phyloP scores from a whole-genome alignment of 1,140 invertebrate species.

The Helicoverpa armigera region DNA sequence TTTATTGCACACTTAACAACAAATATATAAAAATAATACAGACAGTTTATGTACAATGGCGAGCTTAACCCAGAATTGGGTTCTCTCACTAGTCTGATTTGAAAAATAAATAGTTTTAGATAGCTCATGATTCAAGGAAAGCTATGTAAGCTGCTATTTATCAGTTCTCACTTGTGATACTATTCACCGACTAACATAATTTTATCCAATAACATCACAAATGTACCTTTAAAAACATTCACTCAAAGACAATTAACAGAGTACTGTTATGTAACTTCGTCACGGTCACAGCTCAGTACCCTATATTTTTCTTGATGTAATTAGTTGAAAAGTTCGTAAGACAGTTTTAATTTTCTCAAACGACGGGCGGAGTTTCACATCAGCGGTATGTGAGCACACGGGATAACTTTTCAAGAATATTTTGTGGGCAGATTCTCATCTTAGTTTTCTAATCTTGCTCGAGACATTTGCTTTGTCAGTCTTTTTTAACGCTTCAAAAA shows the following conservation, averaged over 20 bases:
- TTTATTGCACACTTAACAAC: no score
- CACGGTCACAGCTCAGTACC: neutral
- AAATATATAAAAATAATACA: no score
- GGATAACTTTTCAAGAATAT: constrained; percentile 6
- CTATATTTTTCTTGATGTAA: constrained; percentile 46
- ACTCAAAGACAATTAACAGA: neutral
- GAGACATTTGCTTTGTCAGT: neutral
- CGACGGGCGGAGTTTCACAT: constrained; percentile 26
- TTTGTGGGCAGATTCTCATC: neutral
- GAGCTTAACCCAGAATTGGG: no score
- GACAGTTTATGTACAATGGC: no score
- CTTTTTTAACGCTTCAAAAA: neutral
- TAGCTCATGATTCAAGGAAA: no score
- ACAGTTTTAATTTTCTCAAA: constrained; percentile 40
- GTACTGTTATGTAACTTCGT: neutral
- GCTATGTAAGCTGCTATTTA: no score
- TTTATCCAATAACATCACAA: no score
- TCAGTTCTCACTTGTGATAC: no score
- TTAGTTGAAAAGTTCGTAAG: constrained; percentile 29
- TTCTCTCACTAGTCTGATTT: no score
- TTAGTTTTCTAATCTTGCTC: constrained; percentile 6
- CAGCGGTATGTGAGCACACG: constrained; percentile 11
- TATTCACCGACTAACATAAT: no score
- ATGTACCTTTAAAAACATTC: neutral
- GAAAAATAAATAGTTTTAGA: no score